Conservation (phyloP, 2,888 invertebrate species). For the Nebria salina region DNA sequence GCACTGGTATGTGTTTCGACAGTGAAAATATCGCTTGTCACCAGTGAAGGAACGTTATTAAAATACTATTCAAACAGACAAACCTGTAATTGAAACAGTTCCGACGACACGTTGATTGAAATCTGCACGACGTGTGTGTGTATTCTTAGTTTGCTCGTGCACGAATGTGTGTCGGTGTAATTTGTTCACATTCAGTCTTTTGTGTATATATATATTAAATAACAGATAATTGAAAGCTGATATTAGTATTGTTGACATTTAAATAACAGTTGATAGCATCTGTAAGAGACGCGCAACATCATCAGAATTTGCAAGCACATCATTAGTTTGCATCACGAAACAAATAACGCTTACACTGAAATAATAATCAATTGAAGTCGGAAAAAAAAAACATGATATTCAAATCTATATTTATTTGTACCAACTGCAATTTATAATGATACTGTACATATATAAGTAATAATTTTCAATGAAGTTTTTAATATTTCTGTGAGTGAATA, state of each 20-base stretch:
- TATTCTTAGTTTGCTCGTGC: not conserved
- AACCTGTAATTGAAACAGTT: constrained; percentile 41
- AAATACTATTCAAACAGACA: constrained; percentile 42
- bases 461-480: no score
- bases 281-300: not conserved
- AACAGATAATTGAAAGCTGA: constrained; percentile 33
- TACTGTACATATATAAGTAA: no score
- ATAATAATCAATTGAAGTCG: no score
- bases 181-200: not conserved
- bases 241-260: constrained; percentile 41
- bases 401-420: no score
- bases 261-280: constrained; percentile 33
- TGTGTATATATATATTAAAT: constrained; percentile 24
- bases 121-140: constrained; percentile 27
- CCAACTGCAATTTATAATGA: no score
- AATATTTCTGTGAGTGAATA: no score
- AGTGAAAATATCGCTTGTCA: no score
- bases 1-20: no score
- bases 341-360: no score
- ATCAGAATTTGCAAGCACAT: not conserved
- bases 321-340: no score
- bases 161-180: no score
- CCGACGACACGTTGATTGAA: constrained; percentile 41
- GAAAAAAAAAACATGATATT: no score
- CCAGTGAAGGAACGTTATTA: constrained; percentile 26